Evolutionary conservation across 23 tunicate genomes (phyloP), one percentile per base, ranked within the genome.

Genomic region (Halocynthia roretzi): DNA sequence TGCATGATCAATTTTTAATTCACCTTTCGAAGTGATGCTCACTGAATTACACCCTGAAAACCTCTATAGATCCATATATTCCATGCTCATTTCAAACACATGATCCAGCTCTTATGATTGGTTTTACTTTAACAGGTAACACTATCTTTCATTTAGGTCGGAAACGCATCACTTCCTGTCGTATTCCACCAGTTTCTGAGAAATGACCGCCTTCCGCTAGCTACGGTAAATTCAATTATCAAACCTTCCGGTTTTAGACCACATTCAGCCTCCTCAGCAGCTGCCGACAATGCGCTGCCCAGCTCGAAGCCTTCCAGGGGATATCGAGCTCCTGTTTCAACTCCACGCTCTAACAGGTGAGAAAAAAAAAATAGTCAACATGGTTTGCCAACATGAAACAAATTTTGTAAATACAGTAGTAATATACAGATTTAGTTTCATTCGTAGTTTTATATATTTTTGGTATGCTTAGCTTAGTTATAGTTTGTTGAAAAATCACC

Each of bases 321-420:
- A n/a, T 82, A 56, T 54, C 62, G 66, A n/a, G 44, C 80, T 10
- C 72, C 86, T 8, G 67, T 87, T 11, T 51, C 83, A 48, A 56
- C 83, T 6, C 77, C 82, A 51, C 85, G 85, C 76, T 72, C 86
- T 9, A 71, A 55, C 83, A 82, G 85, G 93, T 87, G 69, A 54
- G 67, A 61, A 18, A 62, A 60, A 60, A 15, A 2, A 60, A 60
- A 0, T 15, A 60, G n/a, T 1, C 4, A 31, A 31, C 4, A 31
- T 31, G 44, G 44, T 31, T 31, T 4, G 44, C 44, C 44, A 31
- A 31, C 44, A 31, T 31, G 4, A 31, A 31, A 31, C 44, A 31
- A 31, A 31, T 4, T 31, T 31, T 31, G 44, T 31, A 31, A 31
- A 31, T 31, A n/a, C n/a, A n/a, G n/a, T n/a, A 31, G 44, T 31